A percentile compares a stretch with the other conserved stretches of the same genome.
These are phyloP conservation scores for Propsilocerus akamusi DNA, from an alignment of 1,140 invertebrate species.

Conservation along the genomic window DNA sequence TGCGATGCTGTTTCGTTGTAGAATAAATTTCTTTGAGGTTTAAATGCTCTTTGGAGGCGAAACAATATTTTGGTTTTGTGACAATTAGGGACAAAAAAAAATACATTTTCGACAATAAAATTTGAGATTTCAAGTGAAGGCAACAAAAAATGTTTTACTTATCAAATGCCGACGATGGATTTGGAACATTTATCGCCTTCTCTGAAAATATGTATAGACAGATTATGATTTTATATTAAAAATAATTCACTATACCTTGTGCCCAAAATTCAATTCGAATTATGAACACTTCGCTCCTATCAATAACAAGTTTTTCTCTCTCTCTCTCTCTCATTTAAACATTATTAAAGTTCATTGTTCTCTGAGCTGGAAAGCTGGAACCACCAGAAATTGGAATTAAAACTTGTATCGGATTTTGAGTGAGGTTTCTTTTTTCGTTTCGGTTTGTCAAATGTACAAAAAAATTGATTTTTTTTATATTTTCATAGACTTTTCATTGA, in stretches of 20 bases:
- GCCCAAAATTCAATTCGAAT: slow-evolving; percentile 7
- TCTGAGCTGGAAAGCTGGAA: background rate
- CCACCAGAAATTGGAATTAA: background rate
- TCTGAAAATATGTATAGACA: background rate
- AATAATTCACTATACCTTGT: slow-evolving; percentile 6
- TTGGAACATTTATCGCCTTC: too few relatives aligned
- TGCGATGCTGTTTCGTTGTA: too few relatives aligned
- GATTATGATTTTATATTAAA: background rate
- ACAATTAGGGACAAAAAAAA: too few relatives aligned
- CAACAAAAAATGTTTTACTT: too few relatives aligned
- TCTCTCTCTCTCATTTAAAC: slow-evolving; percentile 8
- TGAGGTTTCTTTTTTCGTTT: background rate
- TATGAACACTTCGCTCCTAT: slow-evolving; percentile 9
- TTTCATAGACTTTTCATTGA: background rate
- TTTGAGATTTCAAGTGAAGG: too few relatives aligned
- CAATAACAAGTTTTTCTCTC: too few relatives aligned
- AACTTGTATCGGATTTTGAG: background rate
- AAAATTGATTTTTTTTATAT: background rate
- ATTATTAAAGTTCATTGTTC: background rate
- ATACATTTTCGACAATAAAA: too few relatives aligned
- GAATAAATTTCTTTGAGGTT: too few relatives aligned
- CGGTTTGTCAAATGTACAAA: background rate
- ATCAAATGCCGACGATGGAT: too few relatives aligned
- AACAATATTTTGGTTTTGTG: too few relatives aligned
- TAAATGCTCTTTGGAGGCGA: too few relatives aligned